Conservation (phyloP, 2,113 vertebrate genomes). For the Morone chrysops region DNA sequence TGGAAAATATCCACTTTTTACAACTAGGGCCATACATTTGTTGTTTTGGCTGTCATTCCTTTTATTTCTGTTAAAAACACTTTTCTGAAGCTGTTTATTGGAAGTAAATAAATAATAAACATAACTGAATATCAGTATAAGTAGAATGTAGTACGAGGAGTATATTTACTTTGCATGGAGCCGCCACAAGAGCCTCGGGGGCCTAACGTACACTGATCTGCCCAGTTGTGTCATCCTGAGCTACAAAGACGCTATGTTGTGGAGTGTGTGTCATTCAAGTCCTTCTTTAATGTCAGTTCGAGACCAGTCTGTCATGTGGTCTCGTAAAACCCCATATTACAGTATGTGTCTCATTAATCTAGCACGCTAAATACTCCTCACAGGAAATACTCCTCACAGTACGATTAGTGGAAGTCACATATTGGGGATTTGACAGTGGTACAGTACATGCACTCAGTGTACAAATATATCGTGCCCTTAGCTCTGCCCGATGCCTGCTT, state of each 20-base stretch:
- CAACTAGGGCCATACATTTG: neutral
- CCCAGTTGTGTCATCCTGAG: neutral
- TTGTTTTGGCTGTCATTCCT: neutral
- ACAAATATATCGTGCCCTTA: neutral
- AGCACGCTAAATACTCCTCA: neutral
- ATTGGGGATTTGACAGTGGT: neutral
- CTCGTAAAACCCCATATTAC: neutral
- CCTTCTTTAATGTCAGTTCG: neutral
- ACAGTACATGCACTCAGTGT: no score
- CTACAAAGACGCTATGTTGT: constrained; percentile 2
- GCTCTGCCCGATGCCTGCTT: neutral
- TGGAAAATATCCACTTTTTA: no score
- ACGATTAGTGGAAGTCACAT: neutral
- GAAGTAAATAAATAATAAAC: neutral
- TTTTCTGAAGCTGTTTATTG: neutral
- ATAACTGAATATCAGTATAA: neutral
- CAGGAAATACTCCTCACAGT: constrained; percentile 1
- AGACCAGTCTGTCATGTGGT: neutral
- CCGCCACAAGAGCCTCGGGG: neutral
- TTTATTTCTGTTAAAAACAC: neutral
- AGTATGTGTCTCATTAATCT: neutral
- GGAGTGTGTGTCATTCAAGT: neutral
- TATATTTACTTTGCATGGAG: neutral
- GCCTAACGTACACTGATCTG: neutral
- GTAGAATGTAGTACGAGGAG: neutral